phyloP scores from a whole-genome alignment of 2,888 invertebrate genomes.

The Crepidodera aurea region DNA sequence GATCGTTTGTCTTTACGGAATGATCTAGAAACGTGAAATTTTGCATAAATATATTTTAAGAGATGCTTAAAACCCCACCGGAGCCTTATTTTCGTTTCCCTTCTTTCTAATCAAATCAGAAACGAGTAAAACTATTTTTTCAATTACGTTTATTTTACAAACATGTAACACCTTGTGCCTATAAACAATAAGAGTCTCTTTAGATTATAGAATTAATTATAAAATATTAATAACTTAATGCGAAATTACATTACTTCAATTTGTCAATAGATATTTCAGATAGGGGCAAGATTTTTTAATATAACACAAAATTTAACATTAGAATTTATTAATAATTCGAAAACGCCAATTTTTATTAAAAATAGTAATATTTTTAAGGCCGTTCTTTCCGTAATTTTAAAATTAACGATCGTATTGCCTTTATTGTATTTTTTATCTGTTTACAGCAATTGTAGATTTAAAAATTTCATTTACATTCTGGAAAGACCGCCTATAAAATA shows the following conservation, averaged over 20 bases:
- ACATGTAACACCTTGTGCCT: constrained; percentile 41
- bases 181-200: constrained; percentile 37
- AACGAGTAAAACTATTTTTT: background rate
- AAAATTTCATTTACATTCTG: no score
- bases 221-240: constrained; percentile 35
- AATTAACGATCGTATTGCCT: background rate
- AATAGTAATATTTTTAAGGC: background rate
- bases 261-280: constrained; percentile 24
- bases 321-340: background rate
- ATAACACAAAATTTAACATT: background rate
- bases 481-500: no score
- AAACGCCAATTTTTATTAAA: no score
- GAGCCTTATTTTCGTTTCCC: no score
- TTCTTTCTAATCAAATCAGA: no score
- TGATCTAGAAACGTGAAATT: no score
- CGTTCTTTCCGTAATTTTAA: background rate
- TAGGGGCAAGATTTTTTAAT: constrained; percentile 19
- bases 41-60: no score
- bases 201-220: constrained; percentile 35
- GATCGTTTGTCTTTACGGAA: no score
- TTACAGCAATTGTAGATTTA: no score
- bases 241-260: constrained; percentile 37
- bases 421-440: no score
- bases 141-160: constrained; percentile 35
- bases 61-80: no score